phyloP scores from a whole-genome alignment of 2,888 invertebrate species.

The Ophioninae sp. region DNA sequence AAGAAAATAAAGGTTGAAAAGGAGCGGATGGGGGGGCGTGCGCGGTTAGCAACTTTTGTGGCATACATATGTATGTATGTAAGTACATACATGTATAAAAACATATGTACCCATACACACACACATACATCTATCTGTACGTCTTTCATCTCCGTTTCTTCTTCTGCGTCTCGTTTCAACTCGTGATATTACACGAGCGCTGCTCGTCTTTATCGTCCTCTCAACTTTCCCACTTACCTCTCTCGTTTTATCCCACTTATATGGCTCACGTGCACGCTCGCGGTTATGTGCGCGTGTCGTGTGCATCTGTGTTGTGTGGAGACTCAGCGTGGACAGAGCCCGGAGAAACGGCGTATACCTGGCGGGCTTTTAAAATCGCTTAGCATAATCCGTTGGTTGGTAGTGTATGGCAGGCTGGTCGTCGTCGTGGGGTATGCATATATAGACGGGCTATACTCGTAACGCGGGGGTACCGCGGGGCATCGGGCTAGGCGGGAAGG shows the following conservation, averaged over 20 bases:
- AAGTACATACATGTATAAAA: neutral
- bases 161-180: constrained; percentile 33
- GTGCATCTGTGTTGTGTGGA: neutral
- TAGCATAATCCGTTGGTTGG: constrained; percentile 78
- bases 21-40: constrained; percentile 40
- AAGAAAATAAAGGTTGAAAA: constrained; percentile 33
- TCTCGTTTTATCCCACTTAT: constrained; percentile 20
- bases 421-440: neutral
- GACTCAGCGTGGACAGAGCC: constrained; percentile 43
- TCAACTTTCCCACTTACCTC: constrained; percentile 24
- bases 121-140: neutral
- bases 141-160: constrained; percentile 33
- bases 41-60: constrained; percentile 58
- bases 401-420: constrained; percentile 15
- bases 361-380: constrained; percentile 71
- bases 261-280: neutral
- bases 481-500: neutral
- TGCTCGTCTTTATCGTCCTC: constrained; percentile 27
- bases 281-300: neutral
- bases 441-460: neutral
- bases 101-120: too few species aligned
- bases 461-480: too few species aligned
- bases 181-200: constrained; percentile 28
- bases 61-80: constrained; percentile 9
- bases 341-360: constrained; percentile 54